Evolutionary conservation across 2,888 invertebrate species (phyloP).

Genomic region (Archips xylosteana): DNA sequence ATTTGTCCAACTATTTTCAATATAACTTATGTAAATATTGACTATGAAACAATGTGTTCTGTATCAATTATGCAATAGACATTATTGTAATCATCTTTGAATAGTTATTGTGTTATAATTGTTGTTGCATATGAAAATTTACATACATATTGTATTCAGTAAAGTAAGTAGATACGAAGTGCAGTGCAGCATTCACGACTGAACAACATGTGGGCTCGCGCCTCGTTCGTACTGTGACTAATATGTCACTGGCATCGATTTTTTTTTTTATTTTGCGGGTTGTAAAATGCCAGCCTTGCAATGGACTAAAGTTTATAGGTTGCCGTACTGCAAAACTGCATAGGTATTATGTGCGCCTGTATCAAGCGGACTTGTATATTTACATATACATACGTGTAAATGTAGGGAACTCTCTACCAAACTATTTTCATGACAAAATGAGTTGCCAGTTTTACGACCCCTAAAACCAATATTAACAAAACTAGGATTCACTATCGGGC

Average conservation of each 20-base stretch:
- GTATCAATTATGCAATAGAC: conserved; percentile 74
- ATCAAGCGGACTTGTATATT: conserved; percentile 16
- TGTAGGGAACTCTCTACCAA: background rate
- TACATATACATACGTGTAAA: background rate
- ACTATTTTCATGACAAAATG: background rate
- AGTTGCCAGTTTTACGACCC: background rate
- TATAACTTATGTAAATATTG: conserved; percentile 28
- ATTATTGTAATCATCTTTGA: conserved; percentile 67
- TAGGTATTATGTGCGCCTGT: background rate
- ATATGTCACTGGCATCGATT: background rate
- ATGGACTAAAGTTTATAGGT: no score
- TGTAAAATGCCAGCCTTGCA: no score
- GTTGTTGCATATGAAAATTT: conserved; percentile 47
- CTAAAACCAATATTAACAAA: background rate
- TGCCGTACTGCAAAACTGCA: no score
- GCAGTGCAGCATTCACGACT: conserved; percentile 26
- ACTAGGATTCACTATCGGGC: background rate
- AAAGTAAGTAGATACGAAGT: conserved; percentile 27
- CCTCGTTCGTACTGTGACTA: background rate
- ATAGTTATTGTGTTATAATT: conserved; percentile 57
- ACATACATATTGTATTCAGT: conserved; percentile 36
- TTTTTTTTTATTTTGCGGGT: no score
- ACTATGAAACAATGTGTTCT: conserved; percentile 69
- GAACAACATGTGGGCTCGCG: conserved; percentile 2
- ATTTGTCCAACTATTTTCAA: conserved; percentile 21